Evolutionary conservation across 1,140 invertebrate species (phyloP), one percentile per base, ranked within the genome.

Genomic region (Cydia strobilella): DNA sequence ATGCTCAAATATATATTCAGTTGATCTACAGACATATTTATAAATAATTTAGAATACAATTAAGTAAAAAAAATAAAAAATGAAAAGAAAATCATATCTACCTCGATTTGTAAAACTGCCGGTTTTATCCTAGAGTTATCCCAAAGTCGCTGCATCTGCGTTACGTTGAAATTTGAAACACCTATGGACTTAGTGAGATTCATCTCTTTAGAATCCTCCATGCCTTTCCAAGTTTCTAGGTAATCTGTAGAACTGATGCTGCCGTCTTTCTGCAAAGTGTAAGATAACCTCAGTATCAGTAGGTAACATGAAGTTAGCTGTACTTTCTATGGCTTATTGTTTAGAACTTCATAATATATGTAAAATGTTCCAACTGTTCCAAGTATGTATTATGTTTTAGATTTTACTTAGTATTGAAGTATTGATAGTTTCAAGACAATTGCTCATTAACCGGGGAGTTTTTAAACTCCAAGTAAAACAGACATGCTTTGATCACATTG

Each of bases 151-250:
- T 95, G 81, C 75, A 97, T 93, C 88, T 98, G 97, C 74, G 95
- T 90, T 31, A 94, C 93, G 82, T 97, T 97, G 84, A 98, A 98
- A 85, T 98, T 98, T 6, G 96, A 97, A 2, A 98, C 85, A 7
- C 97, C 97, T 79, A 98, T 96, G n/a, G 94, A 93, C 89, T 92
- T 94, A 0, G 94, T 91, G 45, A 93, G 81, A 10, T 95, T 95
- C 39, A 85, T 79, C 48, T 94, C 85, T 20, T 94, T 94, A 66
- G 94, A 90, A 66, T 94, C 87, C 82, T 95, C 95, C 94, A 96
- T 94, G 0, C 93, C 94, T 79, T 88, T 86, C 88, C 93, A 94
- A 0, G 93, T 94, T 66, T 93, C 91, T 77, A 94, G 78, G 76
- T 94, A 94, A 77, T 94, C 94, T 0, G 92, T 93, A 27, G 87